These are phyloP conservation scores for Gorsachius magnificus DNA, from an alignment of 2,797 vertebrate genomes.

Conservation along the genomic window DNA sequence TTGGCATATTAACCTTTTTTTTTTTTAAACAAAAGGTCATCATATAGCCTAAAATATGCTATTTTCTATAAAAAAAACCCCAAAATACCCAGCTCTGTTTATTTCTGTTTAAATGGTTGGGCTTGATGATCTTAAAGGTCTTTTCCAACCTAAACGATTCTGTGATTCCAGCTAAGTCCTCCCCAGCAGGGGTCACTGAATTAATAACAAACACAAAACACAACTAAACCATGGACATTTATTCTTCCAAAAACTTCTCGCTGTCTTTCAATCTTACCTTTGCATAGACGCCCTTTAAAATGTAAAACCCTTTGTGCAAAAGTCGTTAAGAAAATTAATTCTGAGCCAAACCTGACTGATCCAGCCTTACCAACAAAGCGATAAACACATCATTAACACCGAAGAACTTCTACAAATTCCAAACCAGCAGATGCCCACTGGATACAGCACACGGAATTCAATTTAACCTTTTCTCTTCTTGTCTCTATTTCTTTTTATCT, in stretches of 20 bases:
- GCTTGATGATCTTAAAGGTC: no score
- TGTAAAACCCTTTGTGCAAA: background rate
- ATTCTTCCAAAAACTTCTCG: background rate
- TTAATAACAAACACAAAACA: slow-evolving; percentile 31
- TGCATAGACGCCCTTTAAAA: background rate
- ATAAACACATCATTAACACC: background rate
- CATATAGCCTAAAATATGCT: background rate
- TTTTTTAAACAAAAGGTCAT: background rate
- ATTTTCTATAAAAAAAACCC: background rate
- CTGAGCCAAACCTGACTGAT: background rate
- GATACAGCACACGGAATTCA: background rate
- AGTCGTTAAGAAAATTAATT: background rate
- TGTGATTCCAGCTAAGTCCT: background rate
- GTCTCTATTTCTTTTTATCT: background rate
- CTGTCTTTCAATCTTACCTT: background rate
- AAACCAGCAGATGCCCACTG: background rate
- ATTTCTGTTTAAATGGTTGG: background rate
- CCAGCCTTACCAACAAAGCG: background rate
- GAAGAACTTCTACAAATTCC: background rate
- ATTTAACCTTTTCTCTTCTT: background rate
- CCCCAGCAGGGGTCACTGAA: slow-evolving; percentile 67
- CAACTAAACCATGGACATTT: background rate
- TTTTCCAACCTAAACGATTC: no score
- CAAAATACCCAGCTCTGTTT: background rate
- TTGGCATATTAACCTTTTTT: background rate